Conservation (phyloP, 2,888 invertebrate species). For the Apodemia zela region DNA sequence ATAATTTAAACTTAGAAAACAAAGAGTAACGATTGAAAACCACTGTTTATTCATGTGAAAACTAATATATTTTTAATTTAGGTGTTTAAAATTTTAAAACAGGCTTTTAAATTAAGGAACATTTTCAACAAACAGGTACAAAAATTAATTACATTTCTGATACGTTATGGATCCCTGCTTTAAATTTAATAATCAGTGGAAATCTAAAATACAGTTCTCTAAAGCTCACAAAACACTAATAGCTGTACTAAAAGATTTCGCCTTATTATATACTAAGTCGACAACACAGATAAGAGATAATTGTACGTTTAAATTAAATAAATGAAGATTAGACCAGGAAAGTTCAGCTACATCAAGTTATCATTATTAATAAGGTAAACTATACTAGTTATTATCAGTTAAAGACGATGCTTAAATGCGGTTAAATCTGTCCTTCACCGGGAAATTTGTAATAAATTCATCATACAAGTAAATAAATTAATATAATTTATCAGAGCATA, state of each 20-base stretch:
- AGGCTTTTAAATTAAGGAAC: too few relatives aligned
- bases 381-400: conserved; percentile 16
- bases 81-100: too few relatives aligned
- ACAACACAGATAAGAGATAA: conserved; percentile 4
- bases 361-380: not conserved
- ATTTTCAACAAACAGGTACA: too few relatives aligned
- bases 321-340: conserved; percentile 17
- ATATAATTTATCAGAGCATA: not conserved
- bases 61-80: too few relatives aligned
- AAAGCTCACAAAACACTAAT: not conserved
- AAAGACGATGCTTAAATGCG: not conserved
- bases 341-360: conserved; percentile 20
- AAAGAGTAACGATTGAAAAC: too few relatives aligned
- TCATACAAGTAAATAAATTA: conserved; percentile 1
- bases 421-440: conserved; percentile 8
- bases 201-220: not conserved
- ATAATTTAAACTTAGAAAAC: too few relatives aligned
- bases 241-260: conserved; percentile 1
- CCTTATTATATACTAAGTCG: conserved; percentile 12
- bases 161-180: not conserved
- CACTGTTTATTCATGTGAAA: too few relatives aligned
- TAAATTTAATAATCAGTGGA: not conserved
- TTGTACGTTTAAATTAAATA: conserved; percentile 19
- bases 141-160: not conserved
- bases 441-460: not conserved